Percentiles rank a stretch among this genome's conserved stretches.
Evolutionary conservation across 2,888 invertebrate species (phyloP).

Genomic region (Dorcus hopei): DNA sequence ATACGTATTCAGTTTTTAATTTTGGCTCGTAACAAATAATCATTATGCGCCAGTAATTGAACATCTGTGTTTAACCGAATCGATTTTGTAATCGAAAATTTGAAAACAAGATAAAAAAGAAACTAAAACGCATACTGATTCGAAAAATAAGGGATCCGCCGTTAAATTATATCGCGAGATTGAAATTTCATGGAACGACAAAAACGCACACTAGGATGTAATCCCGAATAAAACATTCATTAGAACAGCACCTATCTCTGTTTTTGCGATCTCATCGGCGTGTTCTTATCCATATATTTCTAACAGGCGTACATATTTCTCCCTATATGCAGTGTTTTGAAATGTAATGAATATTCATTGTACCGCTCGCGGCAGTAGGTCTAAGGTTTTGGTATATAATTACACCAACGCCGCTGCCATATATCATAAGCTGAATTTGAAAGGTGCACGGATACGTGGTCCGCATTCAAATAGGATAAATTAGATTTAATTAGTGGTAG

Average conservation of each 20-base stretch:
- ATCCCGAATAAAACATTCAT: slow-evolving; percentile 26
- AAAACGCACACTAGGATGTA: slow-evolving; percentile 4
- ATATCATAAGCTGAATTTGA: slow-evolving; percentile 46
- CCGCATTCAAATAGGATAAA: slow-evolving; percentile 40
- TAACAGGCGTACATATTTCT: slow-evolving; percentile 28
- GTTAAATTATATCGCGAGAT: neutral
- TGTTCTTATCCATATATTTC: slow-evolving; percentile 30
- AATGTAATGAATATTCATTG: slow-evolving; percentile 47
- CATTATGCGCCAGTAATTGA: too few relatives aligned
- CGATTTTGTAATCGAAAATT: too few relatives aligned
- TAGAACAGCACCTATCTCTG: slow-evolving; percentile 25
- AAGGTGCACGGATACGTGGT: slow-evolving; percentile 43
- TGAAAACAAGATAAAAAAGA: too few relatives aligned
- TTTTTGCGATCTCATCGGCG: slow-evolving; percentile 24
- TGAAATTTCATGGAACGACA: neutral
- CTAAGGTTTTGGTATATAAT: slow-evolving; percentile 45
- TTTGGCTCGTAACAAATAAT: too few relatives aligned
- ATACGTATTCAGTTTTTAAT: too few relatives aligned
- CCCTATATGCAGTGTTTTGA: slow-evolving; percentile 34
- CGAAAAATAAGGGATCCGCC: too few relatives aligned
- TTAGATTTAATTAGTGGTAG: slow-evolving; percentile 42
- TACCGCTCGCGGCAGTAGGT: slow-evolving; percentile 40
- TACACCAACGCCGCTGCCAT: slow-evolving; percentile 39
- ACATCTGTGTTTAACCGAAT: too few relatives aligned
- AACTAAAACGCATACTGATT: too few relatives aligned